Evolutionary conservation across 30 jellyfish, hydroid and myxozoan genomes (phyloP).

Genomic region (Chrysaora quinquecirrha): DNA sequence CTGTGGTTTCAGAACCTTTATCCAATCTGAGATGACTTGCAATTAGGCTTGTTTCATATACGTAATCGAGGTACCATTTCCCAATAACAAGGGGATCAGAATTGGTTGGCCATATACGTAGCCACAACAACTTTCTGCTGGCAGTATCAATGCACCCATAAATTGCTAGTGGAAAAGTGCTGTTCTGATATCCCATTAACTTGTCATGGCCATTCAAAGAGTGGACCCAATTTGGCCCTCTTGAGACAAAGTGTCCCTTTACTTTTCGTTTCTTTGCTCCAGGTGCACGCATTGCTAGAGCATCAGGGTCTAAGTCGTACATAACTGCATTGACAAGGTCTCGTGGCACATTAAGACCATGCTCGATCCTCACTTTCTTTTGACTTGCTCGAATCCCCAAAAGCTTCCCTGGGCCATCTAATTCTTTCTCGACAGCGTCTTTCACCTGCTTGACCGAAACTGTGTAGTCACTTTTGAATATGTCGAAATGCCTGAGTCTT

Average conservation of each 20-base stretch:
- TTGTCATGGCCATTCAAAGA: too few species aligned
- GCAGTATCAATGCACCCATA: constrained; percentile 47
- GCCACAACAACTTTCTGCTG: constrained; percentile 30
- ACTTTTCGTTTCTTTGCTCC: too few species aligned
- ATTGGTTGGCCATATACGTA: constrained; percentile 11
- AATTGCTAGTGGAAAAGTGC: too few species aligned
- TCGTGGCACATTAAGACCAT: constrained; percentile 36
- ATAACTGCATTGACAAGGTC: too few species aligned
- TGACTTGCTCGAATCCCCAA: constrained; percentile 53
- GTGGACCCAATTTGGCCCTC: too few species aligned
- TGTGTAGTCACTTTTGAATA: too few species aligned
- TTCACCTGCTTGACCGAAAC: background rate
- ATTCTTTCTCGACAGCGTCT: constrained; percentile 47
- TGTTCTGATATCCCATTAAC: too few species aligned
- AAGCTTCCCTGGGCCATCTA: constrained; percentile 23
- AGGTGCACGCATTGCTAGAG: too few species aligned
- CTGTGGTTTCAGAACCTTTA: constrained; percentile 40
- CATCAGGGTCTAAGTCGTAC: too few species aligned
- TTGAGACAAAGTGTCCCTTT: too few species aligned
- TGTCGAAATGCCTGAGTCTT: constrained; percentile 25
- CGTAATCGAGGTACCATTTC: constrained; percentile 24
- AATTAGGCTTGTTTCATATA: constrained; percentile 13
- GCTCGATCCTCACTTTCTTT: constrained; percentile 17
- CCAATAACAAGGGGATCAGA: constrained; percentile 41
- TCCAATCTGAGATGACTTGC: too few species aligned